These are phyloP conservation scores for Hyposoter dolosus DNA, from an alignment of 2,888 invertebrate species.

Conservation along the genomic window DNA sequence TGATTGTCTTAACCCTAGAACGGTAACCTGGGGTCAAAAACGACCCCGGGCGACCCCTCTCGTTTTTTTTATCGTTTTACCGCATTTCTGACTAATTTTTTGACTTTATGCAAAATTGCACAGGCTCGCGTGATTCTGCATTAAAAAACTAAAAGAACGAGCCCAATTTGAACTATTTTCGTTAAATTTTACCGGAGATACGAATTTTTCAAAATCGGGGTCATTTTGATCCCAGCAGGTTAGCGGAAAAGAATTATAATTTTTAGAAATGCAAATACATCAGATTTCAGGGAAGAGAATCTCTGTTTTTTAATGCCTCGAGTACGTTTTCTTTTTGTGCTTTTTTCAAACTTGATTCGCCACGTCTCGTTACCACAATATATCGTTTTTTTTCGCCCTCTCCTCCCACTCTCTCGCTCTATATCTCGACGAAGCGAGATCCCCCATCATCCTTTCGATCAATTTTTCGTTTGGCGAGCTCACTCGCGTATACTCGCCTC, in stretches of 20 bases:
- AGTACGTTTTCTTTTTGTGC: not conserved
- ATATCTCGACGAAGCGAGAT: not conserved
- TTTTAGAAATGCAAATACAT: not conserved
- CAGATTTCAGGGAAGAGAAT: not conserved
- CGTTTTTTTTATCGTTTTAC: no score
- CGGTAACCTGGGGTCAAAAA: no score
- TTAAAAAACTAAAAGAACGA: no score
- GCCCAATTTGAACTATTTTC: no score
- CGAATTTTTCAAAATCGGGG: no score
- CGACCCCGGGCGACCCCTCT: no score
- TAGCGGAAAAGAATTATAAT: no score
- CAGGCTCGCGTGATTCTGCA: no score
- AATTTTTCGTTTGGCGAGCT: conserved; percentile 56
- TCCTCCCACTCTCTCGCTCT: not conserved
- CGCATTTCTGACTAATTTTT: no score
- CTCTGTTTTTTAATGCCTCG: not conserved
- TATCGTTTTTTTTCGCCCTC: not conserved
- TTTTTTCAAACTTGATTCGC: not conserved
- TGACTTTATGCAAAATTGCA: no score
- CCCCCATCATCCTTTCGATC: conserved; percentile 55
- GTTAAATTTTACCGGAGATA: no score
- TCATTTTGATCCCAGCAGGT: no score
- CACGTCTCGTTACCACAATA: conserved; percentile 24
- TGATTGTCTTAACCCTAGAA: not conserved
- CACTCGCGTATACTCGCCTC: conserved; percentile 30